Conservation (phyloP, 2,888 invertebrate species). For the Chloroclysta siterata region DNA sequence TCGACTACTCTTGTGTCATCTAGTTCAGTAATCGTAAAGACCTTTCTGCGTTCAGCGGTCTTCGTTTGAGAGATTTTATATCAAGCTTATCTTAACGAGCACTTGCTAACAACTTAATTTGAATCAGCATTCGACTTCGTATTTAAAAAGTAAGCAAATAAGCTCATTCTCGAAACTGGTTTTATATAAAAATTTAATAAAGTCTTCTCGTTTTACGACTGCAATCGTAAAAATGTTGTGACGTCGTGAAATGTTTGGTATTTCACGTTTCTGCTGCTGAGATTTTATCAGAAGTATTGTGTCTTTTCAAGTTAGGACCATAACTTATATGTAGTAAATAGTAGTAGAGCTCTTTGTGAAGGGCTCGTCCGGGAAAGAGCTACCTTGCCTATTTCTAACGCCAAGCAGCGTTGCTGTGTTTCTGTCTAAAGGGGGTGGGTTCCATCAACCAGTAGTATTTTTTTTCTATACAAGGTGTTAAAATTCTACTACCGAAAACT, state of each 20-base stretch:
- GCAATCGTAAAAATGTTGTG: constrained; percentile 64
- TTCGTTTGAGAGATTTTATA: constrained; percentile 18
- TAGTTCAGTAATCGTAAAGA: constrained; percentile 13
- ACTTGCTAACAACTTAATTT: constrained; percentile 32
- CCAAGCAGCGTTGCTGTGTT: no score
- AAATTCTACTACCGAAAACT: no score
- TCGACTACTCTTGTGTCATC: constrained; percentile 20
- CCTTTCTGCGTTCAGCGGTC: constrained; percentile 7
- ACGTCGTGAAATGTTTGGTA: constrained; percentile 50
- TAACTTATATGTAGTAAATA: background rate
- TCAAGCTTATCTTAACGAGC: constrained; percentile 28
- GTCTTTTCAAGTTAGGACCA: constrained; percentile 28
- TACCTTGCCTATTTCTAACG: no score
- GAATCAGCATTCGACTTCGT: constrained; percentile 23
- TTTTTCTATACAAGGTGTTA: no score
- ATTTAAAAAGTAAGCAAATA: constrained; percentile 18
- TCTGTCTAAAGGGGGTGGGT: no score
- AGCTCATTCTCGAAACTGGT: constrained; percentile 44
- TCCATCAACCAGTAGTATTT: no score
- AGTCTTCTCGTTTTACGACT: constrained; percentile 63
- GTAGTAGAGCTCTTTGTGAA: no score
- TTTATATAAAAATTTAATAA: constrained; percentile 64
- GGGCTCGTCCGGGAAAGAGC: no score
- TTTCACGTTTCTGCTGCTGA: constrained; percentile 42
- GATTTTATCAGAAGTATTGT: constrained; percentile 35